phyloP scores from a whole-genome alignment of 2,797 vertebrate species.

The Etheostoma perlongum region DNA sequence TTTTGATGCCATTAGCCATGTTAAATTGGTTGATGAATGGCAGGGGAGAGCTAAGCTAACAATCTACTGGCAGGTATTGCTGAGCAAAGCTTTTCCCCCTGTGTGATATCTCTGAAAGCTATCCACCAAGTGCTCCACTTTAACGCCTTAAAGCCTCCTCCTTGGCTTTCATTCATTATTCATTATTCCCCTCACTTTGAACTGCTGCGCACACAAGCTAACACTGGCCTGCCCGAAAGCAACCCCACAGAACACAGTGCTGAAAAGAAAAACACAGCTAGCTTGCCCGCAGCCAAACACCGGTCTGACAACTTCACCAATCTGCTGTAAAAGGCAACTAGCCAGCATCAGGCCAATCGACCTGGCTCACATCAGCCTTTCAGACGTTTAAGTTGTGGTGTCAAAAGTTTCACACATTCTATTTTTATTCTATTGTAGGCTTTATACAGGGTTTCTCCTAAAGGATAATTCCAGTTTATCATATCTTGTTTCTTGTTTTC shows the following conservation, averaged over 20 bases:
- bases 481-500: not conserved
- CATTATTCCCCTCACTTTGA: conserved; percentile 77
- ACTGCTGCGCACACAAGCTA: conserved; percentile 46
- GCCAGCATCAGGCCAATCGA: conserved; percentile 57
- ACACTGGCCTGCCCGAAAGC: conserved; percentile 50
- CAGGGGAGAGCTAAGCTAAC: conserved; percentile 64
- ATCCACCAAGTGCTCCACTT: conserved; percentile 76
- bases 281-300: conserved; percentile 53
- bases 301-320: conserved; percentile 71
- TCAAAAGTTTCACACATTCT: conserved; percentile 26
- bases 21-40: conserved; percentile 61
- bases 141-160: conserved; percentile 75
- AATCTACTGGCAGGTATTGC: conserved; percentile 64
- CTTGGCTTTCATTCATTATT: conserved; percentile 82
- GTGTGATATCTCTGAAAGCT: conserved; percentile 73
- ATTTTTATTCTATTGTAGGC: conserved; percentile 34
- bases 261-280: conserved; percentile 57
- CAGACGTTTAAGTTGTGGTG: conserved; percentile 19
- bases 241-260: conserved; percentile 54
- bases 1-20: conserved; percentile 75
- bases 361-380: conserved; percentile 49
- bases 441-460: conserved; percentile 3
- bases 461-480: conserved; percentile 18
- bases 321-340: conserved; percentile 51
- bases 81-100: conserved; percentile 71